These are phyloP conservation scores for Allolobophora icterica DNA, from an alignment of 2,888 invertebrate species.

Conservation along the genomic window DNA sequence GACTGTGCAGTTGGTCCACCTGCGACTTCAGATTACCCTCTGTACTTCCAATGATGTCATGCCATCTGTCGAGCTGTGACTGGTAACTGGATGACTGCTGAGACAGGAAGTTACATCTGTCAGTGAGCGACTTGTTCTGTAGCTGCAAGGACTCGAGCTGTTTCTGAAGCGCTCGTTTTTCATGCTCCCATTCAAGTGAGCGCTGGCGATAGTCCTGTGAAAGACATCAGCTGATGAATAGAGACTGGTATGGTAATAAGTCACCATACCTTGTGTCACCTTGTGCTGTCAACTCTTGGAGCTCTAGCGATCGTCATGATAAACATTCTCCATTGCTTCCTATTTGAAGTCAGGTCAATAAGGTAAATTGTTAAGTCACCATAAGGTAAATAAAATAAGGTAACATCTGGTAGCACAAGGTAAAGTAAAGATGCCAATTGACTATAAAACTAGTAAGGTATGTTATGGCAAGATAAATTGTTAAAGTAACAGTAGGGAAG, in stretches of 20 bases:
- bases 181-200: slow-evolving; percentile 55
- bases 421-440: background rate
- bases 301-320: too few species aligned
- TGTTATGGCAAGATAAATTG: background rate
- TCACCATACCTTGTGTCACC: too few species aligned
- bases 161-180: slow-evolving; percentile 51
- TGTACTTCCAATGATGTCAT: slow-evolving; percentile 55
- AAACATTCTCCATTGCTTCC: too few species aligned
- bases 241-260: background rate
- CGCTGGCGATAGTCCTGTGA: slow-evolving; percentile 53
- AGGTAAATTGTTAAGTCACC: too few species aligned
- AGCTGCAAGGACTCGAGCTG: slow-evolving; percentile 56
- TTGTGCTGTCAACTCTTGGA: too few species aligned
- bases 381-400: background rate
- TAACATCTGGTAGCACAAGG: background rate
- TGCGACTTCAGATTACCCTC: slow-evolving; percentile 56
- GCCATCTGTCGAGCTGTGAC: slow-evolving; percentile 54
- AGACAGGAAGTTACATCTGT: slow-evolving; percentile 51
- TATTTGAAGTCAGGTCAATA: too few species aligned
- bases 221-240: background rate
- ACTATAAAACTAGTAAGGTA: background rate
- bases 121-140: slow-evolving; percentile 54
- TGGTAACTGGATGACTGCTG: slow-evolving; percentile 36
- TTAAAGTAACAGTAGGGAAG: background rate
- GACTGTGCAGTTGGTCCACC: slow-evolving; percentile 56